Evolutionary conservation across 2,113 vertebrate genomes (phyloP).

Genomic region (Dissostichus mawsoni): DNA sequence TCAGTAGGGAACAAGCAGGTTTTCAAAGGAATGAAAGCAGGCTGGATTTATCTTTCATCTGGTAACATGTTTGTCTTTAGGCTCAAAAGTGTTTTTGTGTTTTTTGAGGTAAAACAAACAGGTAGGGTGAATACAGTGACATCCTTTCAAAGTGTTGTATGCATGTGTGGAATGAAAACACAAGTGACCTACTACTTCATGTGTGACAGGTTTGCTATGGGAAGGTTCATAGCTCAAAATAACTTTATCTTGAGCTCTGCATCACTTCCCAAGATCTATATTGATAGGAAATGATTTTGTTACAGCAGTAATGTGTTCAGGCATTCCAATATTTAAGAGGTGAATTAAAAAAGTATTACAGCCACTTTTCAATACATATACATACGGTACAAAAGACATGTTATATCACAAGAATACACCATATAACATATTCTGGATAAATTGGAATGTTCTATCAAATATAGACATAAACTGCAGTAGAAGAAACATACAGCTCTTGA

Average conservation of each 20-base stretch:
- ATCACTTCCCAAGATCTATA: neutral
- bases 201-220: neutral
- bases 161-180: slow-evolving; percentile 11
- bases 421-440: too few species aligned
- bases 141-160: neutral
- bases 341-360: too few species aligned
- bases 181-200: neutral
- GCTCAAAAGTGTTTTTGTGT: neutral
- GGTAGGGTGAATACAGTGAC: neutral
- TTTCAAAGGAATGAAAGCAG: neutral
- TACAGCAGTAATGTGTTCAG: too few species aligned
- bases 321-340: too few species aligned
- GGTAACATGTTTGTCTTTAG: neutral
- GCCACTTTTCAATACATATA: too few species aligned
- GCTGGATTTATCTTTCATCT: neutral
- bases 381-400: too few species aligned
- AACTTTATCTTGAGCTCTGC: neutral
- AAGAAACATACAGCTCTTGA: too few species aligned
- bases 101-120: neutral
- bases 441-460: too few species aligned
- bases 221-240: neutral
- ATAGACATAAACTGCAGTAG: too few species aligned
- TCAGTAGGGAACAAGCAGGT: neutral
- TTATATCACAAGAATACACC: too few species aligned
- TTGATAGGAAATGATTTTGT: too few species aligned